Conservation (phyloP, 2,888 invertebrate species). For the Thalpophila matura region DNA sequence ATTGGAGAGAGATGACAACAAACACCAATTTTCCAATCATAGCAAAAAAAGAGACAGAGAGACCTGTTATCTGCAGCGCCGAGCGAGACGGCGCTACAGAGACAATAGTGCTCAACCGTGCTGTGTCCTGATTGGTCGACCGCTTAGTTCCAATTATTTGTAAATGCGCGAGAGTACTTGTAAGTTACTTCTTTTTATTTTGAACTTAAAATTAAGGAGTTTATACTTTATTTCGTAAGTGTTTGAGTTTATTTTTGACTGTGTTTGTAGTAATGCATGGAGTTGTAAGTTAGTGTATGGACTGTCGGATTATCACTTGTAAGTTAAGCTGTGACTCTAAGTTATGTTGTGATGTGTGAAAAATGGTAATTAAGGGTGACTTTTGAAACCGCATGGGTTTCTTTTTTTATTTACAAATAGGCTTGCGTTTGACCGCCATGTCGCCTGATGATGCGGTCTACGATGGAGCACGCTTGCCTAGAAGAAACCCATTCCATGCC, state of each 20-base stretch:
- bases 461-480: no score
- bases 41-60: constrained; percentile 53
- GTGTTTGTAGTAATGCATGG: constrained; percentile 16
- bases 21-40: constrained; percentile 56
- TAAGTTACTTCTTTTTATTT: constrained; percentile 58
- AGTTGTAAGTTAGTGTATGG: constrained; percentile 31
- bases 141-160: constrained; percentile 65
- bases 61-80: constrained; percentile 4
- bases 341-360: constrained; percentile 43
- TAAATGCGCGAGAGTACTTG: constrained; percentile 67
- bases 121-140: constrained; percentile 57
- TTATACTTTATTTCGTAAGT: not conserved
- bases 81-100: constrained; percentile 43
- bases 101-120: constrained; percentile 52
- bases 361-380: constrained; percentile 30
- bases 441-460: no score
- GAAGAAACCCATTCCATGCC: no score
- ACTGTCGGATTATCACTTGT: constrained; percentile 46
- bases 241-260: constrained; percentile 7
- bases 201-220: constrained; percentile 18
- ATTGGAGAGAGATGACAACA: constrained; percentile 51
- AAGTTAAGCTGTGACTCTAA: constrained; percentile 24
- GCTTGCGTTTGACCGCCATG: no score
- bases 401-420: no score
- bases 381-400: no score